Conservation (phyloP, 2,113 vertebrate genomes). For the Hylia prasina region DNA sequence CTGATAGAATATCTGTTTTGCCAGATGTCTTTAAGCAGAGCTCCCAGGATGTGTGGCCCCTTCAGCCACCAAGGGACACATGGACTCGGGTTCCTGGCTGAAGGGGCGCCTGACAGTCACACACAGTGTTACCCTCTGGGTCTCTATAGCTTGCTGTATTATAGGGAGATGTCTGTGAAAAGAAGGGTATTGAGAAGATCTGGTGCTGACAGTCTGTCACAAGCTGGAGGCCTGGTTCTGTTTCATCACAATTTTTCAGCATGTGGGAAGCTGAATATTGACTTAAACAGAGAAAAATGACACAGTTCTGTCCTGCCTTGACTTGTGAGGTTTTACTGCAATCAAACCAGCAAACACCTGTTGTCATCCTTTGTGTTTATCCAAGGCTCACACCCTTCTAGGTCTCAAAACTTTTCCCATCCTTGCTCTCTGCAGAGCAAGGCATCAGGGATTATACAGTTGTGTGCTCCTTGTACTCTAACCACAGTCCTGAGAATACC, state of each 20-base stretch:
- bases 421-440: not conserved
- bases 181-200: not conserved
- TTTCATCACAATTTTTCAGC: not conserved
- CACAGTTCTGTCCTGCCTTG: not conserved
- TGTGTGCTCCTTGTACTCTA: not conserved
- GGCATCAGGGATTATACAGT: not conserved
- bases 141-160: not conserved
- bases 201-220: not conserved
- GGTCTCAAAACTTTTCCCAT: not conserved
- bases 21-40: not conserved
- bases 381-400: not conserved
- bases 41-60: not conserved
- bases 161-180: fast-evolving
- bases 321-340: not conserved
- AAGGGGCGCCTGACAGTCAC: not conserved
- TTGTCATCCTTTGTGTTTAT: not conserved
- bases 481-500: not conserved
- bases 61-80: not conserved
- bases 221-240: not conserved
- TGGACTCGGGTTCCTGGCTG: fast-evolving
- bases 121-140: too few species aligned
- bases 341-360: not conserved
- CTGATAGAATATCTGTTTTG: not conserved
- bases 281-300: not conserved
- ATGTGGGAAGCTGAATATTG: not conserved